These are phyloP conservation scores for Poeciliopsis prolifica DNA, from an alignment of 2,113 vertebrate genomes.

Conservation along the genomic window DNA sequence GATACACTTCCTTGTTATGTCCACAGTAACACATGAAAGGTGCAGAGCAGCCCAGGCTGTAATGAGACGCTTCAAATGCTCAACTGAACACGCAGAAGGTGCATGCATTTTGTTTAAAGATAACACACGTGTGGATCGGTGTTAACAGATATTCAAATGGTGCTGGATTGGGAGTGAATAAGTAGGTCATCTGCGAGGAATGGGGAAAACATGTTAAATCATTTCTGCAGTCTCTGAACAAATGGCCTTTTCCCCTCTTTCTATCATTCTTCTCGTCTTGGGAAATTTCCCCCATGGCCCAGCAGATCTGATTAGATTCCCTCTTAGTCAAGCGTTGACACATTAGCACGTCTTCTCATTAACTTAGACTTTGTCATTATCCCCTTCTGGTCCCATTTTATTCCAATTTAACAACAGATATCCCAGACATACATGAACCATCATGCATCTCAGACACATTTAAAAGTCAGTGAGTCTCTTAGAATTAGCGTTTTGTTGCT, in stretches of 20 bases:
- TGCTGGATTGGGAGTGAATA: constrained; percentile 16
- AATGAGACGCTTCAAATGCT: constrained; percentile 53
- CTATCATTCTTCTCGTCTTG: constrained; percentile 37
- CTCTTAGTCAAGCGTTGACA: constrained; percentile 68
- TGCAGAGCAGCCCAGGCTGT: constrained; percentile 18
- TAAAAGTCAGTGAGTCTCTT: constrained; percentile 48
- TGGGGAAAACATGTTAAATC: constrained; percentile 19
- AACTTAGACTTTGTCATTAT: constrained; percentile 67
- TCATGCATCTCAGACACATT: constrained; percentile 39
- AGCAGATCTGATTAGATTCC: constrained; percentile 67
- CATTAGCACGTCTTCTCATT: constrained; percentile 73
- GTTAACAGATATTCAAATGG: constrained; percentile 28
- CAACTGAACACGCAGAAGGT: constrained; percentile 29
- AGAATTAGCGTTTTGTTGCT: constrained; percentile 34
- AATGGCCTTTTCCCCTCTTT: constrained; percentile 22
- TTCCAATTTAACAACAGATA: constrained; percentile 63
- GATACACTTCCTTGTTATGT: constrained; percentile 65
- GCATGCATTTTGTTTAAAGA: constrained; percentile 18
- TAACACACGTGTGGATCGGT: constrained; percentile 22
- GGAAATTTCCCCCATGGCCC: constrained; percentile 65
- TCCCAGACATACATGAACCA: constrained; percentile 36
- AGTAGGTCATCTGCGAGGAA: constrained; percentile 65
- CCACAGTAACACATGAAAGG: constrained; percentile 28
- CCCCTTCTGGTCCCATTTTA: constrained; percentile 64
- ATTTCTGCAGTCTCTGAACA: constrained; percentile 31